Evolutionary conservation across 1,140 invertebrate species (phyloP), one percentile per base, ranked within the genome.

Genomic region (Nephila pilipes): DNA sequence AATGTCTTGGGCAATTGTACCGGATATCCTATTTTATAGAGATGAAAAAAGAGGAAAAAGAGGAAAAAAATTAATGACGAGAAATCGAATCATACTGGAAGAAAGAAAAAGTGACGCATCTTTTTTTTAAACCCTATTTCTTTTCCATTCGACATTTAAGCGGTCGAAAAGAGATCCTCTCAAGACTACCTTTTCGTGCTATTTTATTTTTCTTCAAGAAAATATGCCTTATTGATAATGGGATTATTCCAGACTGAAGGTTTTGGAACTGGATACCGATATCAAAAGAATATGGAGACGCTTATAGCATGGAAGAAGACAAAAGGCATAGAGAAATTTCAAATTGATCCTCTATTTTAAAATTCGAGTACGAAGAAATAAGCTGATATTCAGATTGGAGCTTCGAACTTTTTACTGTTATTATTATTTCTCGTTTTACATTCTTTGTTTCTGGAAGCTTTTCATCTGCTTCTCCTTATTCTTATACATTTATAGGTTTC

Each of bases 61-160:
- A 14, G 16, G 16, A 75, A 88, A 88, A 29, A 88, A 69, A 88
- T 88, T 88, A 88, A 88, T 88, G 87, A 88, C 58, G 29, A 69
- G 63, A 69, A 88, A 88, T 88, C 63, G 38, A 88, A 88, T 88
- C 22, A 88, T 69, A 69, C 16, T 25, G 22, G 29, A 60, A 85
- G 25, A 58, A 58, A 32, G 20, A 25, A 29, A n/a, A 25, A 85
- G 29, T 36, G 46, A 46, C n/a, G 83, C 29, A 18, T 69, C 65
- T 32, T 16, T 69, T n/a, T 69, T 29, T 29, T 16, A 25, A n/a
- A n/a, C 32, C 25, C 65, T 32, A 16, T 69, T 54, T 58, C 57
- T 25, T 29, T 85, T 58, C 22, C 8, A 32, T 29, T 54, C 83
- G 54, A 85, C 57, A 85, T 85, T 85, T 85, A 85, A 85, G 83